Evolutionary conservation across 2,888 invertebrate genomes (phyloP), one percentile per base, ranked within the genome.

Genomic region (Protodeltote pygarga): DNA sequence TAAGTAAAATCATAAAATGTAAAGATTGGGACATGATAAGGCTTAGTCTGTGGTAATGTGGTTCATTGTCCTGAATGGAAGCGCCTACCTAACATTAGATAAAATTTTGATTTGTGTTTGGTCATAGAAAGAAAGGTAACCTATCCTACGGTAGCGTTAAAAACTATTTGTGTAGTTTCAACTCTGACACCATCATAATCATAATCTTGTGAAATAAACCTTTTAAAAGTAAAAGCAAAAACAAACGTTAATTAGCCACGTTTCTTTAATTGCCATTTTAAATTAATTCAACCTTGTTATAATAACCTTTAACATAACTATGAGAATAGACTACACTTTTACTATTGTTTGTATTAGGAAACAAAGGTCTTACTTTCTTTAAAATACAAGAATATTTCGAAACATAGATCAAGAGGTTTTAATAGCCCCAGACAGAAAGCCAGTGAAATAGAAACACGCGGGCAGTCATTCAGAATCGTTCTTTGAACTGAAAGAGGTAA

Each of bases 1-100:
- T 69, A 74, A 73, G 66, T 72, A 65, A 71, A 63, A 62, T 51
- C 49, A 47, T 49, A 65, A 55, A 69, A 70, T 66, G 59, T 75
- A 67, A 75, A 74, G 52, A 34, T 62, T 48, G 57, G 62, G 58
- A 53, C 53, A 38, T 10, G 10, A 4, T 2, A 52, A 58, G 58
- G 42, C 65, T 23, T 61, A 55, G 47, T 62, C 61, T 53, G 46
- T 45, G 61, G 58, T n/a, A n/a, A n/a, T n/a, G n/a, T 61, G 60
- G 61, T 70, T 78, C 77, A 76, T 79, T 78, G 73, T 67, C n/a
- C n/a, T n/a, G n/a, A n/a, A n/a, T n/a, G n/a, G n/a, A n/a, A n/a
- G n/a, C n/a, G n/a, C n/a, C n/a, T n/a, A n/a, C n/a, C n/a, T n/a
- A n/a, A n/a, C n/a, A n/a, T n/a, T n/a, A n/a, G n/a, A n/a, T n/a